Evolutionary conservation across 2,888 invertebrate species (phyloP), one percentile per base, ranked within the genome.

Genomic region (Odontomyia ornata): DNA sequence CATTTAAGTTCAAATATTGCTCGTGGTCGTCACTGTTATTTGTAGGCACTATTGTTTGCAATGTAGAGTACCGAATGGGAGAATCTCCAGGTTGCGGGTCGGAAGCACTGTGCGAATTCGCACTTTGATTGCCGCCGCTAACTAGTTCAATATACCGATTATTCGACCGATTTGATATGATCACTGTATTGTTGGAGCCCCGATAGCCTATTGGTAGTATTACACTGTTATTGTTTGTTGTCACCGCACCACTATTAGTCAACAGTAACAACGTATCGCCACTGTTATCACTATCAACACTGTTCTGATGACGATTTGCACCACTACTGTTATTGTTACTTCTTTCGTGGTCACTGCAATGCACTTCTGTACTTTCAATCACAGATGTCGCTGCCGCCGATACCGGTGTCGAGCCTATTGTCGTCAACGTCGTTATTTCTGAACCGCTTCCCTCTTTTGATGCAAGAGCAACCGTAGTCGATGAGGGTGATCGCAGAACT

Each of bases 121-220:
- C 36, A 65, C 52, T 73, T 23, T 72, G 27, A 65, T 47, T 64
- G 23, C 62, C 30, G 71, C 69, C 77, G 56, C 73, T 62, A 11
- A 78, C 77, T 72, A 80, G 60, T 65, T 78, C 79, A 13, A 79
- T 78, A 60, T 78, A 79, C 11, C 79, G 77, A 28, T 77, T 75
- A 72, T 69, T 79, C 13, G 71, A 43, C 4, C 56, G 60, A 77
- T 83, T 85, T 56, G 85, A 81, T 81, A 84, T 85, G 52, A 85
- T 85, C 76, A 85, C 85, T 47, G 85, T 85, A 81, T 85, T 85
- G 79, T 85, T 85, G 30, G 83, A 80, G 56, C 85, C 85, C 71
- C 85, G 85, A 82, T 85, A 85, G 81, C 85, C 83, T 77, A 82
- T 80, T 11, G 85, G 85, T 65, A 84, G 52, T 23, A 80, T 80